phyloP scores from a whole-genome alignment of 2,797 vertebrate genomes.

The Lepidocolaptes lacrymiger region DNA sequence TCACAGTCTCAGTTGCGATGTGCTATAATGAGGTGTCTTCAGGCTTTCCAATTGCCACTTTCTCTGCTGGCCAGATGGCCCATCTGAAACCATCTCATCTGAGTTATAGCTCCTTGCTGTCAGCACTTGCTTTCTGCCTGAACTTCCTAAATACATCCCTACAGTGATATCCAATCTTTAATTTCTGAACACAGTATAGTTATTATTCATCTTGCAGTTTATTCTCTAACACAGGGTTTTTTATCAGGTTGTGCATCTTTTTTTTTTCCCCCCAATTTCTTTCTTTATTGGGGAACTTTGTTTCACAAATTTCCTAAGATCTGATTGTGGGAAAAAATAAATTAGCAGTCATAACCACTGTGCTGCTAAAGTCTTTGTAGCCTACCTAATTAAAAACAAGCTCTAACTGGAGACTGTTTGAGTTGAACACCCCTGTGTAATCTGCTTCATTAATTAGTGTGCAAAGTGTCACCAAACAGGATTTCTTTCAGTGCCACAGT shows the following conservation, averaged over 20 bases:
- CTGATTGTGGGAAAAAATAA: not conserved
- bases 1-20: not conserved
- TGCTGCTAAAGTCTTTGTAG: not conserved
- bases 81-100: not conserved
- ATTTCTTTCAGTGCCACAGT: not conserved
- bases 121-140: not conserved
- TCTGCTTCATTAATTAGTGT: not conserved
- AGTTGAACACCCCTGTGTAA: not conserved
- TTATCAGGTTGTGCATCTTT: not conserved
- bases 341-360: not conserved
- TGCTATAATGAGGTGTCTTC: not conserved
- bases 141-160: slow-evolving; percentile 11
- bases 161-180: not conserved
- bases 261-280: not conserved
- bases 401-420: not conserved
- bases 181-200: not conserved
- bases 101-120: not conserved
- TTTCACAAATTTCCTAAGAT: not conserved
- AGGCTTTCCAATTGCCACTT: not conserved
- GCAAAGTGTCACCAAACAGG: not conserved
- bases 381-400: not conserved
- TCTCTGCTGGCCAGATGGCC: not conserved
- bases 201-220: slow-evolving; percentile 31
- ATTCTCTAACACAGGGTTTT: not conserved
- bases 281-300: not conserved